Evolutionary conservation across 2,888 invertebrate species (phyloP).

Genomic region (Xanthostigma xanthostigma): DNA sequence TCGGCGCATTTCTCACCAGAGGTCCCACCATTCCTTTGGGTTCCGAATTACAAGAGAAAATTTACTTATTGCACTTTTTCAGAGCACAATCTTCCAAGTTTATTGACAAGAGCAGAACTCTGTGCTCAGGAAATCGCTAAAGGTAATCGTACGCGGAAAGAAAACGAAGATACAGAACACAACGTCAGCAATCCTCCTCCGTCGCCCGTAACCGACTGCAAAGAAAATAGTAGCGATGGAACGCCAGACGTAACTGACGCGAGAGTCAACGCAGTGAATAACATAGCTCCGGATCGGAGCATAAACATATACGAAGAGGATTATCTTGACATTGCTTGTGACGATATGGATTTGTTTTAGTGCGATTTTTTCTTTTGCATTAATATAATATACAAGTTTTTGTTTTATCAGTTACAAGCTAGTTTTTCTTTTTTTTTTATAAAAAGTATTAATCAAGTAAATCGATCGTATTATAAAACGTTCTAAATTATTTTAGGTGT

Average conservation of each 20-base stretch:
- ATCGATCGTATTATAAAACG: background rate
- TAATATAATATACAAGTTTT: constrained; percentile 1
- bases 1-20: too few relatives aligned
- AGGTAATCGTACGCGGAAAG: constrained; percentile 25
- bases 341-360: constrained; percentile 58
- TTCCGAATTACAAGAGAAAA: too few relatives aligned
- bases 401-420: constrained; percentile 12
- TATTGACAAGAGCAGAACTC: constrained; percentile 46
- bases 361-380: constrained; percentile 4
- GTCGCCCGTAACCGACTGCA: constrained; percentile 60
- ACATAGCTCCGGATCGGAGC: constrained; percentile 10
- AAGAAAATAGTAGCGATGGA: constrained; percentile 44
- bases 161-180: constrained; percentile 32
- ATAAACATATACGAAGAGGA: constrained; percentile 46
- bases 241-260: constrained; percentile 12
- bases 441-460: constrained; percentile 9
- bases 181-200: constrained; percentile 62
- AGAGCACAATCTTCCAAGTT: constrained; percentile 45
- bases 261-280: background rate
- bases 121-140: constrained; percentile 23
- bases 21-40: too few relatives aligned
- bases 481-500: too few relatives aligned
- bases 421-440: constrained; percentile 13
- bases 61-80: constrained; percentile 9
- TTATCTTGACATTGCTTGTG: constrained; percentile 54